phyloP scores from a whole-genome alignment of 2,888 invertebrate species.

The Acleris laterana region DNA sequence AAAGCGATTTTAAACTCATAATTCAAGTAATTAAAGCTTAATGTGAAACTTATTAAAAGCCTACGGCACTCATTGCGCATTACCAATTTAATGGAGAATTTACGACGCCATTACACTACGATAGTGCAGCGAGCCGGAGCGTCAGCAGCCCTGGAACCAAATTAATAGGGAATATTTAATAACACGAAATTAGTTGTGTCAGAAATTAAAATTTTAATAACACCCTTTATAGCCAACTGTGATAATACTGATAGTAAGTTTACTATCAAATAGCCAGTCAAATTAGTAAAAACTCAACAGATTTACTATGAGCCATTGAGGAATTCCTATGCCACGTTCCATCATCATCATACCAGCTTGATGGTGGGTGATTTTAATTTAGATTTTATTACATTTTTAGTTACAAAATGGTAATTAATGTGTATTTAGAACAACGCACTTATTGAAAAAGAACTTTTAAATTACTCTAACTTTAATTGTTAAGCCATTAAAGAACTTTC shows the following conservation, averaged over 20 bases:
- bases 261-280: not conserved
- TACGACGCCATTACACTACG: conserved; percentile 79
- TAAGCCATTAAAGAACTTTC: too few species aligned
- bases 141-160: conserved; percentile 46
- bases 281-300: too few species aligned
- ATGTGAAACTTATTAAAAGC: conserved; percentile 11
- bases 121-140: conserved; percentile 64
- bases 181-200: not conserved
- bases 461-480: too few species aligned
- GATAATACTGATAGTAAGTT: not conserved
- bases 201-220: not conserved
- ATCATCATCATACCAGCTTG: too few species aligned
- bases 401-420: too few species aligned
- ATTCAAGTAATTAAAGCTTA: not conserved
- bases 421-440: too few species aligned
- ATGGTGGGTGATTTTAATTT: too few species aligned
- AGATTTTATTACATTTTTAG: too few species aligned
- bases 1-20: not conserved
- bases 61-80: conserved; percentile 21
- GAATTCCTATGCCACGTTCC: too few species aligned
- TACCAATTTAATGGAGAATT: conserved; percentile 71
- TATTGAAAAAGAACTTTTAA: too few species aligned
- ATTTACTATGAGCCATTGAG: too few species aligned
- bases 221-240: not conserved
- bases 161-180: conserved; percentile 5